Evolutionary conservation across 2,113 vertebrate genomes (phyloP), one percentile per base, ranked within the genome.

Genomic region (Pithys albifrons): DNA sequence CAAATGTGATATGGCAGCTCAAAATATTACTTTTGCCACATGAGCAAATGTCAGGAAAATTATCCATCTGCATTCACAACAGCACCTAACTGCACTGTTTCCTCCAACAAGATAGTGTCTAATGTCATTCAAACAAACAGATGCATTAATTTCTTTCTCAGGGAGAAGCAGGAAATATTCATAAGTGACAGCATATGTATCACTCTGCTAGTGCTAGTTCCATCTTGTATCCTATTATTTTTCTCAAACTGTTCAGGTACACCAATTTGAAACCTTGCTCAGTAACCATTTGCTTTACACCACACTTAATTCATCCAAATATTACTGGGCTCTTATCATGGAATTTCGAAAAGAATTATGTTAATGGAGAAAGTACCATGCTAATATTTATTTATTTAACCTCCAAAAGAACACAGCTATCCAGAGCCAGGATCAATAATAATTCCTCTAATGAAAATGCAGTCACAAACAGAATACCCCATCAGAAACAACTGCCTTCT

Each of bases 11-110:
- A 80, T 31, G 45, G 88, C 79, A 96, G 79, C 41, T 81, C 67
- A 66, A 96, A 94, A 91, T 96, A 91, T 27, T 95, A 52, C 25
- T 97, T 93, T 91, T 96, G 24, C 57, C 0, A 1, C 76, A 62
- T 57, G 87, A 70, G 75, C 43, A 93, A 96, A 94, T 85, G 91
- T 95, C 89, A 91, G 70, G 46, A 91, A 90, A 91, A 93, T 79
- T 51, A 91, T 84, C 75, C 66, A 72, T 94, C 72, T 87, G 72
- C 52, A 78, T 87, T 93, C 61, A 83, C 77, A 92, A 35, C 83
- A 91, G 46, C 75, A 90, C 13, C 72, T 78, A 92, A 37, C 84
- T 88, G 72, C 69, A 91, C 61, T 70, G 17, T 78, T 81, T 66
- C 51, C n/a, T 94, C 86, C 62, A 86, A 74, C 66, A 76, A 73